phyloP scores from a whole-genome alignment of 2,797 vertebrate species.

The Catharus ustulatus region DNA sequence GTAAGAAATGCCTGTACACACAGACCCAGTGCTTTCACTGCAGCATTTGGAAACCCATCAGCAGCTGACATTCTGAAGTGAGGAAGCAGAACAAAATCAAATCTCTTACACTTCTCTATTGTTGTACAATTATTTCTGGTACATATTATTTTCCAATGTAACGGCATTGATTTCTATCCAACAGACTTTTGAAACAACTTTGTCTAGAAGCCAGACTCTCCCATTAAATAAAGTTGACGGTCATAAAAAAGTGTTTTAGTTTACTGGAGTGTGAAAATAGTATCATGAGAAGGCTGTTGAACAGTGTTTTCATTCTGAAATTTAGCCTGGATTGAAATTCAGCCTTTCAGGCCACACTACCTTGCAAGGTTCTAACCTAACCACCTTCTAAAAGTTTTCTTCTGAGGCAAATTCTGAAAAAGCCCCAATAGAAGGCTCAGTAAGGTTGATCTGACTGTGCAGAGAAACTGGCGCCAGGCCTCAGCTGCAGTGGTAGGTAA shows the following conservation, averaged over 20 bases:
- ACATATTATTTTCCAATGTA: background rate
- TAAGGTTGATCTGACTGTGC: background rate
- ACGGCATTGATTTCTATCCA: background rate
- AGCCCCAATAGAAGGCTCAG: background rate
- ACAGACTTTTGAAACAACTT: background rate
- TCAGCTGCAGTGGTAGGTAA: background rate
- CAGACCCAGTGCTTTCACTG: background rate
- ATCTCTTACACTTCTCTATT: background rate
- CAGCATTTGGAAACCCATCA: background rate
- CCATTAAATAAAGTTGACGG: background rate
- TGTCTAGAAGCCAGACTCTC: background rate
- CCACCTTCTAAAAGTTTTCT: background rate
- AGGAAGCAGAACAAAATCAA: background rate
- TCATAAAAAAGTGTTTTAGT: background rate
- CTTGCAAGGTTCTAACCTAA: background rate
- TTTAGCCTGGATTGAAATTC: conserved; percentile 1
- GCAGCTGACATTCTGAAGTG: background rate
- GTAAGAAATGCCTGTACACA: background rate
- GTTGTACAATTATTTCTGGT: background rate
- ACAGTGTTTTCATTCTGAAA: background rate
- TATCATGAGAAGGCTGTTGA: background rate
- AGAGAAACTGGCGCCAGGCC: background rate
- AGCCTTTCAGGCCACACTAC: background rate
- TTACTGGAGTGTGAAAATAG: conserved; percentile 16
- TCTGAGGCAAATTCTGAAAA: background rate